These are phyloP conservation scores for Mimachlamys varia DNA, from an alignment of 2,888 invertebrate genomes.

Conservation along the genomic window DNA sequence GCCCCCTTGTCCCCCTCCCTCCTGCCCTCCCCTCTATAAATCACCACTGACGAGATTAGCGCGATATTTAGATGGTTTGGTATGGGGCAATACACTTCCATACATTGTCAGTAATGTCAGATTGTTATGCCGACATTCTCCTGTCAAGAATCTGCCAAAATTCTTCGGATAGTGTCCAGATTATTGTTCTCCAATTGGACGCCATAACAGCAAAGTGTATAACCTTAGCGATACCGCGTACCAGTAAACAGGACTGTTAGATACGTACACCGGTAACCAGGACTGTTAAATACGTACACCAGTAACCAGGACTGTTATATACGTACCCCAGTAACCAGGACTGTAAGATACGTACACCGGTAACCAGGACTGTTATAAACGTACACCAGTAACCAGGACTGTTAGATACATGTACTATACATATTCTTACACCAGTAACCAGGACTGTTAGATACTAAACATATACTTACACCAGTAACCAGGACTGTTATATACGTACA, in stretches of 20 bases:
- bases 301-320: too few relatives aligned
- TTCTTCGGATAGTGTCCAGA: constrained; percentile 12
- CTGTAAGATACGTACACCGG: too few relatives aligned
- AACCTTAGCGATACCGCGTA: neutral
- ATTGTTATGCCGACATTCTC: constrained; percentile 10
- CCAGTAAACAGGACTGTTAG: too few relatives aligned
- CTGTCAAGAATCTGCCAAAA: neutral
- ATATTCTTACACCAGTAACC: too few relatives aligned
- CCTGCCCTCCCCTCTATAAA: neutral
- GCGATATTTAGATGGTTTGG: neutral
- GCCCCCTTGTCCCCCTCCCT: neutral
- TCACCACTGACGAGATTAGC: neutral
- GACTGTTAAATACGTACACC: too few relatives aligned
- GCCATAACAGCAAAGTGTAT: neutral
- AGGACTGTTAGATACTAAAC: too few relatives aligned
- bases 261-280: neutral
- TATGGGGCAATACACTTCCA: constrained; percentile 8
- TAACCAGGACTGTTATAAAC: too few relatives aligned
- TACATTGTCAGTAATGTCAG: neutral
- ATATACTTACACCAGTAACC: too few relatives aligned
- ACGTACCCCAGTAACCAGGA: too few relatives aligned
- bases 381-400: too few relatives aligned
- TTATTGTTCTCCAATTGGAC: constrained; percentile 27
- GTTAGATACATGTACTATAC: neutral
- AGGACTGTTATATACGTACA: too few relatives aligned